Base-by-base conservation (phyloP, 2,888 invertebrate genomes). In the Tholera decimalis region DNA sequence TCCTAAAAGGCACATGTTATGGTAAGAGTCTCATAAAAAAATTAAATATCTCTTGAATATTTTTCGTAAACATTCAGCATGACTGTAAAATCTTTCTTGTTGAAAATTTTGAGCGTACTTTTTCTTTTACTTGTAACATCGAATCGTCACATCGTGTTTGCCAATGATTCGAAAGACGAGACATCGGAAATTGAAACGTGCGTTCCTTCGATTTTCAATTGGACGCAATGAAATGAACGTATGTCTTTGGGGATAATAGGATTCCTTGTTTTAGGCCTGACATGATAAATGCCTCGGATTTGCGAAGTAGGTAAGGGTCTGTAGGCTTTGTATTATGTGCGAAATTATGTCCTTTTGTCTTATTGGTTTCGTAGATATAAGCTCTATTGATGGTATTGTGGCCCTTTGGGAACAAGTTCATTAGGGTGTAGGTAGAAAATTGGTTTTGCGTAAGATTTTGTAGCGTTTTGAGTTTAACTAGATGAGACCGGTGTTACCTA, bases 211-310 rank as follows among this genome's bases (percentile, higher is more conserved):
- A 79, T 67, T 79, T 81, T 58, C 76, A 75, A 79, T 79, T 75
- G 72, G 58, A 56, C 64, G 65, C 71, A 75, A 81, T 79, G 76
- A 73, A 75, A 79, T 82, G 61, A 72, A 56, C 68, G 59, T 79
- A 64, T 78, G 79, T 79, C 79, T 80, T 78, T 54, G n/a, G 24
- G 74, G 63, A 70, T 79, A 79, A 79, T 79, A 54, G 79, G 78
- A 79, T 79, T 74, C 56, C 81, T 64, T 80, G 37, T 81, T 77
- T 63, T 64, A 65, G 66, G 58, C 20, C 35, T 67, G 75, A 78
- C 75, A 79, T 79, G 79, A 79, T 74, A 79, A 79, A 81, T 79
- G 75, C 62, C 57, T 71, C 11, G 79, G 60, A 74, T 81, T 74
- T 68, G 28, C 20, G 26, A 51, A 55, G 53, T 58, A 62, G 60